Base-by-base conservation (phyloP, 2,797 vertebrate species). In the Labeo calbasu region DNA sequence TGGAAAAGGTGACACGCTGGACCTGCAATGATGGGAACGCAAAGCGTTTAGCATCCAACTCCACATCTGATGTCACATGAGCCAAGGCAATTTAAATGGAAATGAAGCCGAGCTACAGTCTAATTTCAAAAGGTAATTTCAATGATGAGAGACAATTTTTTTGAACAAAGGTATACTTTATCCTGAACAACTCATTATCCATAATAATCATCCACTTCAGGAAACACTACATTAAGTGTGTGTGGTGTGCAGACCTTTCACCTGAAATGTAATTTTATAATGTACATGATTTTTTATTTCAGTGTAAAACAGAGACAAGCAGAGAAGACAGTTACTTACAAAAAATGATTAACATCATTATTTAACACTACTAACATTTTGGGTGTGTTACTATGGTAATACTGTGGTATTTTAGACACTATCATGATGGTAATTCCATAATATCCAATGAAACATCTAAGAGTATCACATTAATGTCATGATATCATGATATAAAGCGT, bases 151-250 rank as follows among this genome's bases (percentile, higher is more conserved):
- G 59, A 68, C 78, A 84, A 78, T 85, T 85, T 75, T 82, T 70
- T 81, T 51, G 43, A 85, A 83, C 66, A 86, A 86, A 80, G 46
- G 73, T 75, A 48, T 51, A 73, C 51, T 81, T 87, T 85, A 79
- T 76, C 10, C 69, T 77, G 63, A 86, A 86, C 66, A 87, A 73
- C 65, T 76, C 65, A 82, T 86, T 87, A 83, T 57, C 53, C 84
- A 86, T 86, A 84, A 86, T 89, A 87, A 87, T 87, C 81, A 78
- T 19, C 65, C 81, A 85, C 71, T 83, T 83, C 25, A 83, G 77
- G 59, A 71, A 73, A 61, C 50, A 50, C 19, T 50, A 46, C 40
- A 69, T 80, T 76, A 69, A 66, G n/a, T 14, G 48, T 10, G 48
- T 55, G 55, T 77, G 28, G 53, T 59, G 73, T 17, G 53, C 36